Base-by-base conservation (phyloP, 2,113 vertebrate genomes). In the Erpornis zantholeuca region DNA sequence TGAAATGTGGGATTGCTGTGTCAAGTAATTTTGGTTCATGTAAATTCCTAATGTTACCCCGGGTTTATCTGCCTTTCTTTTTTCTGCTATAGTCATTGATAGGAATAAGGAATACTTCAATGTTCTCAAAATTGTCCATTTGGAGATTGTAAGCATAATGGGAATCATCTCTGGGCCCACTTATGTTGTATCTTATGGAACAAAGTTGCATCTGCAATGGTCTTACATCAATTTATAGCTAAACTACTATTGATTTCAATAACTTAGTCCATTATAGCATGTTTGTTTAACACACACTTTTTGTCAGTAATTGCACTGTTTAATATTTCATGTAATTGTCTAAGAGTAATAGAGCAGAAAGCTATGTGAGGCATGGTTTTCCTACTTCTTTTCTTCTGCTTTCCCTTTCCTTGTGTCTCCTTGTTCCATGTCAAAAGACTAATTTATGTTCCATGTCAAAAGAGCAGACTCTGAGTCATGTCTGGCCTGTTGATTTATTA, bases 401-500 rank as follows among this genome's bases (percentile, higher is more conserved):
- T 93, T 86, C 7, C 2, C 24, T 94, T 80, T 88, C 29, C 36
- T 92, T 54, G 49, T 82, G 47, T 60, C 72, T 92, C 70, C 59
- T 93, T 92, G 38, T 71, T 94, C 65, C 29, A 52, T 49, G 54
- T 82, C 88, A 90, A 94, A 65, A 75, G 82, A 84, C 59, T 84
- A 76, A 96, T 96, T 93, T 89, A 91, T 89, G 38, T 71, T 94
- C 65, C 29, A 52, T 49, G 54, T 82, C 88, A 90, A 94, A 65
- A 75, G 57, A 86, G 53, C 36, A 84, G 69, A 56, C 57, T 90
- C 56, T 96, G 85, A 95, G 66, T 95, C 85, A 91, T 70, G 86
- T 95, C 95, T 92, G 77, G 65, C 28, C 69, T 73, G 49, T 56
- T 93, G 93, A 96, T 96, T 92, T 96, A 93, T 96, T 95, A 91